A percentile compares a stretch with the other conserved stretches of the same genome.
Conservation (phyloP, 2,113 vertebrate species). For the Egretta garzetta region DNA sequence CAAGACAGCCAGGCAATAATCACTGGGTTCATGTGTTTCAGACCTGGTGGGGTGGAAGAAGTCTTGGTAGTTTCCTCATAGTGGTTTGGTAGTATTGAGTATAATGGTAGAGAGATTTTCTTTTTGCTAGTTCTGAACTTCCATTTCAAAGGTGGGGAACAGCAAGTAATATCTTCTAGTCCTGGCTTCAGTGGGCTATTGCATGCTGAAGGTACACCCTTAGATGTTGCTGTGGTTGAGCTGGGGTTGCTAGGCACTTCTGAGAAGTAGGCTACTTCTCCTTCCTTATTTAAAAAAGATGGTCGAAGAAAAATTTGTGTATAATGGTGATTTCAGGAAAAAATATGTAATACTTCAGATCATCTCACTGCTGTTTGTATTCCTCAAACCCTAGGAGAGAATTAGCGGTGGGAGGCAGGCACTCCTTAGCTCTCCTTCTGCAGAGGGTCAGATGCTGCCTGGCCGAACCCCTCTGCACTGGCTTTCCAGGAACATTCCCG, state of each 20-base stretch:
- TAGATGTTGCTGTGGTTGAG: background rate
- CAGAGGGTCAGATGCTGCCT: background rate
- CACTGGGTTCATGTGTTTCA: background rate
- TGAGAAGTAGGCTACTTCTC: background rate
- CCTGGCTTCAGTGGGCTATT: background rate
- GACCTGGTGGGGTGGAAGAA: background rate
- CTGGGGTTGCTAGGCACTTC: background rate
- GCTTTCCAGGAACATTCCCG: background rate
- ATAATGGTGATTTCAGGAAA: background rate
- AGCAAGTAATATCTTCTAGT: background rate
- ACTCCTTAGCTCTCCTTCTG: background rate
- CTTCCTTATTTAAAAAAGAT: background rate
- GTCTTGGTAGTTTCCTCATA: background rate
- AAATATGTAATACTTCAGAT: background rate
- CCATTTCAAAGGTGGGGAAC: background rate
- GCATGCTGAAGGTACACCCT: background rate
- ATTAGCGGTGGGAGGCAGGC: background rate
- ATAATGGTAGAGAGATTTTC: background rate
- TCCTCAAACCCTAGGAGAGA: background rate
- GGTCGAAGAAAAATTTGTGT: background rate
- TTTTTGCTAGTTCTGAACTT: background rate
- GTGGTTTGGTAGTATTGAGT: background rate
- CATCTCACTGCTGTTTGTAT: background rate
- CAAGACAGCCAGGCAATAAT: background rate
- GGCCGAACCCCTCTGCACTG: background rate